Percentiles rank a stretch among this genome's conserved stretches.
These are phyloP conservation scores for Enteromius afrohamiltoni DNA, from an alignment of 2,797 vertebrate species.

Conservation along the genomic window DNA sequence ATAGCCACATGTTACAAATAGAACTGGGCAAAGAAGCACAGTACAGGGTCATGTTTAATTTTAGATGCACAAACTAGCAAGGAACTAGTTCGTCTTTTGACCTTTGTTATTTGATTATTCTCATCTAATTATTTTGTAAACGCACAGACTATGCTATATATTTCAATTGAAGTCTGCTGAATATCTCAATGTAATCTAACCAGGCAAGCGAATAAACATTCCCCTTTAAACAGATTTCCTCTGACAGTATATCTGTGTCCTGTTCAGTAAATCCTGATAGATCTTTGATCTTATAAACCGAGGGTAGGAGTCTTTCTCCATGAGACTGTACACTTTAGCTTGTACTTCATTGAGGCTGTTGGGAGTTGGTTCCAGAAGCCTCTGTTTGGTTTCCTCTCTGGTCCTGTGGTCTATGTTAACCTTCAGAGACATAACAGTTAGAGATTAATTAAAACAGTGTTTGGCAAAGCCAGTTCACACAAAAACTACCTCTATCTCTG, in stretches of 20 bases:
- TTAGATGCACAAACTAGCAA: conserved; percentile 65
- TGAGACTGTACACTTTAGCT: conserved; percentile 91
- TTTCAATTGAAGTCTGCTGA: conserved; percentile 52
- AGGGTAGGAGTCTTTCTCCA: conserved; percentile 98
- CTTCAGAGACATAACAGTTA: conserved; percentile 65
- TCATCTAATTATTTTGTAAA: conserved; percentile 45
- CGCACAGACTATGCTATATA: conserved; percentile 48
- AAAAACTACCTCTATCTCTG: background rate
- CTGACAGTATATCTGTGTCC: conserved; percentile 81
- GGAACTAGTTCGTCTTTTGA: conserved; percentile 16
- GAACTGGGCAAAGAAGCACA: conserved; percentile 49
- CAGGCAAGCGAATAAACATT: conserved; percentile 33
- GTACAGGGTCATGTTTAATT: conserved; percentile 59
- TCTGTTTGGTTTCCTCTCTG: conserved; percentile 88
- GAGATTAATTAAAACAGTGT: background rate
- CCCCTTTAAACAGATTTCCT: conserved; percentile 85
- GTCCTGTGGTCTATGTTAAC: conserved; percentile 96
- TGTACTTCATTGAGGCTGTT: conserved; percentile 92
- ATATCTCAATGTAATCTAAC: conserved; percentile 36
- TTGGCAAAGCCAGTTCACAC: background rate
- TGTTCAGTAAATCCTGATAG: conserved; percentile 93
- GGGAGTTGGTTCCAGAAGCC: conserved; percentile 86
- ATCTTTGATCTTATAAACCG: conserved; percentile 96
- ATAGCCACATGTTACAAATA: conserved; percentile 28
- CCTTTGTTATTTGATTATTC: conserved; percentile 30